phyloP scores from a whole-genome alignment of 53 echinoderm and acorn worm genomes.

The Zoroaster sp. region DNA sequence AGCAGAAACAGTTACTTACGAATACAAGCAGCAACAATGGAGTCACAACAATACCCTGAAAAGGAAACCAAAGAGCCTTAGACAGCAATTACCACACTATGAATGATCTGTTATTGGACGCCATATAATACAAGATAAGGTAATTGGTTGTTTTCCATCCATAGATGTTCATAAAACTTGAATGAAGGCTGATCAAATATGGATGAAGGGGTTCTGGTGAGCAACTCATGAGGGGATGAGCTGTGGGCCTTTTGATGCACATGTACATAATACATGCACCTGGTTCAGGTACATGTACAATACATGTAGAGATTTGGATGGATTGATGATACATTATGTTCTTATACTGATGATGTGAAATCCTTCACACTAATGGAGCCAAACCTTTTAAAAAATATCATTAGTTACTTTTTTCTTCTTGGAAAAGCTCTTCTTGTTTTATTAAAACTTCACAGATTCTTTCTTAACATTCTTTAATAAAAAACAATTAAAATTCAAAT shows the following conservation, averaged over 20 bases:
- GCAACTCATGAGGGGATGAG: neutral
- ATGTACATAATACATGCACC: neutral
- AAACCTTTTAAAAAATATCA: neutral
- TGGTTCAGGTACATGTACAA: neutral
- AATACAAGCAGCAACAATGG: slow-evolving; percentile 84
- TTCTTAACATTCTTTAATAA: neutral
- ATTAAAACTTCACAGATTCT: neutral
- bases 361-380: neutral
- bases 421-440: neutral
- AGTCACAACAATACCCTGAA: slow-evolving; percentile 90
- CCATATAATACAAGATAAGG: neutral
- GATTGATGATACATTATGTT: neutral
- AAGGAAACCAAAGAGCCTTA: neutral
- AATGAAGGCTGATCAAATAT: slow-evolving; percentile 33
- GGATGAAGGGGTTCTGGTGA: slow-evolving; percentile 17
- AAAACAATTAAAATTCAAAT: neutral
- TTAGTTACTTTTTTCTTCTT: neutral
- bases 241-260: neutral
- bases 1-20: slow-evolving; percentile 74
- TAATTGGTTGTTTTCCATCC: neutral
- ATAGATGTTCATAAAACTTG: slow-evolving; percentile 15
- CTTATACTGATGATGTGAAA: neutral
- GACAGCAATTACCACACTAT: neutral
- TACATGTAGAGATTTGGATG: slow-evolving; percentile 2
- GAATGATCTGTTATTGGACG: neutral